phyloP scores from a whole-genome alignment of 1,140 invertebrate genomes.

The Vollenhovia emeryi region DNA sequence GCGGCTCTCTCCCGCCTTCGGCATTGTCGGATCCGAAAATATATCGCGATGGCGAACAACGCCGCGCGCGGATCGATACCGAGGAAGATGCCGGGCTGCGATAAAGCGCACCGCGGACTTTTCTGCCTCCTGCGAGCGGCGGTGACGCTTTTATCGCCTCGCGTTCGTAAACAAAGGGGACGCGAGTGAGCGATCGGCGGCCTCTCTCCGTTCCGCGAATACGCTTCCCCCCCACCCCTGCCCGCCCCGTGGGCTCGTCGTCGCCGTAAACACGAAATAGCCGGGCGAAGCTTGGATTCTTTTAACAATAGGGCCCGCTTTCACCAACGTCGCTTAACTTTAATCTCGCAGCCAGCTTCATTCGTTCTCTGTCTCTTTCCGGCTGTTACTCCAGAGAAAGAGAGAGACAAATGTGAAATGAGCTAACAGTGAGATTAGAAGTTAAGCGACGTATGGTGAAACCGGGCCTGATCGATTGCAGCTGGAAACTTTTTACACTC shows the following conservation, averaged over 20 bases:
- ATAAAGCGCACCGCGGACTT: conserved; percentile 68
- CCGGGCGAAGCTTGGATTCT: neutral
- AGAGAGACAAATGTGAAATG: too few relatives aligned
- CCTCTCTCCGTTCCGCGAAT: neutral
- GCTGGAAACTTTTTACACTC: too few relatives aligned
- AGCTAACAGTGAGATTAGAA: too few relatives aligned
- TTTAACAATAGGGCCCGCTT: too few relatives aligned
- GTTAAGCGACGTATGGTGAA: too few relatives aligned
- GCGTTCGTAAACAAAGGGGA: conserved; percentile 60
- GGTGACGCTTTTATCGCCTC: conserved; percentile 24
- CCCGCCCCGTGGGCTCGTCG: too few relatives aligned
- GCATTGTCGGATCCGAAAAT: conserved; percentile 72
- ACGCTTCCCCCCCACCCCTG: too few relatives aligned
- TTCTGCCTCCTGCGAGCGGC: conserved; percentile 47
- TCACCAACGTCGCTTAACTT: too few relatives aligned
- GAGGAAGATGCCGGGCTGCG: conserved; percentile 68
- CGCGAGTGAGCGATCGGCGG: neutral
- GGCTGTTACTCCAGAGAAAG: too few relatives aligned
- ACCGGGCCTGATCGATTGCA: too few relatives aligned
- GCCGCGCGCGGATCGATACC: conserved; percentile 68
- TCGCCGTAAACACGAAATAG: neutral
- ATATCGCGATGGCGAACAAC: conserved; percentile 61
- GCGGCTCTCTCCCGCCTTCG: conserved; percentile 57
- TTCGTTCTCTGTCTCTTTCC: too few relatives aligned
- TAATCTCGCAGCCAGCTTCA: too few relatives aligned